A percentile compares a stretch with the other conserved stretches of the same genome.
Evolutionary conservation across 1,140 invertebrate genomes (phyloP).

Genomic region (Leptonema lineaticorne): DNA sequence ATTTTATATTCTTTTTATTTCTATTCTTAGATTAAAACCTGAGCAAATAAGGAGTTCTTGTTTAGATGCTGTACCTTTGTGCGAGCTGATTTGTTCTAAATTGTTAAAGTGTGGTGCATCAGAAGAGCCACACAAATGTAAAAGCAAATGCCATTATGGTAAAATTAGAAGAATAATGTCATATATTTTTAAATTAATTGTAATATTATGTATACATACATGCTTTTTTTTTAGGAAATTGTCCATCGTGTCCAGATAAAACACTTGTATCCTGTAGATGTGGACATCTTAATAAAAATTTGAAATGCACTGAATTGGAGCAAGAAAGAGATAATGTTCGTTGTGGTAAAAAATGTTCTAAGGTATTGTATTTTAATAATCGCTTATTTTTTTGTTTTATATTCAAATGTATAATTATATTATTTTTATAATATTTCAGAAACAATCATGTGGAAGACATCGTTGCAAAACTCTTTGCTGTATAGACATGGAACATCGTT

Average conservation of each 20-base stretch:
- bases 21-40: slow-evolving; percentile 45
- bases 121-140: slow-evolving; percentile 55
- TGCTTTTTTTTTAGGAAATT: slow-evolving; percentile 59
- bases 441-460: slow-evolving; percentile 82
- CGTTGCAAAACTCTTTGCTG: slow-evolving; percentile 88
- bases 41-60: slow-evolving; percentile 64
- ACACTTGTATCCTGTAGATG: slow-evolving; percentile 87
- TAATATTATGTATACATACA: neutral
- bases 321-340: slow-evolving; percentile 69
- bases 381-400: slow-evolving; percentile 8
- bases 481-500: slow-evolving; percentile 82
- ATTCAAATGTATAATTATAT: slow-evolving; percentile 1
- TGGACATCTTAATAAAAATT: slow-evolving; percentile 80
- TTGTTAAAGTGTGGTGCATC: slow-evolving; percentile 77
- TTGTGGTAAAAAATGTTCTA: slow-evolving; percentile 87
- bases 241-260: slow-evolving; percentile 77
- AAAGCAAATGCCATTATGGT: slow-evolving; percentile 53
- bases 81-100: slow-evolving; percentile 79
- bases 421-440: slow-evolving; percentile 50
- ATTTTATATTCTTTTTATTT: slow-evolving; percentile 3
- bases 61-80: slow-evolving; percentile 83
- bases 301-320: slow-evolving; percentile 74
- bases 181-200: neutral
- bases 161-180: slow-evolving; percentile 8
- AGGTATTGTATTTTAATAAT: slow-evolving; percentile 66